These are phyloP conservation scores for Chironex yamaguchii DNA, from an alignment of 30 jellyfish, hydroid and myxozoan genomes.

Conservation along the genomic window DNA sequence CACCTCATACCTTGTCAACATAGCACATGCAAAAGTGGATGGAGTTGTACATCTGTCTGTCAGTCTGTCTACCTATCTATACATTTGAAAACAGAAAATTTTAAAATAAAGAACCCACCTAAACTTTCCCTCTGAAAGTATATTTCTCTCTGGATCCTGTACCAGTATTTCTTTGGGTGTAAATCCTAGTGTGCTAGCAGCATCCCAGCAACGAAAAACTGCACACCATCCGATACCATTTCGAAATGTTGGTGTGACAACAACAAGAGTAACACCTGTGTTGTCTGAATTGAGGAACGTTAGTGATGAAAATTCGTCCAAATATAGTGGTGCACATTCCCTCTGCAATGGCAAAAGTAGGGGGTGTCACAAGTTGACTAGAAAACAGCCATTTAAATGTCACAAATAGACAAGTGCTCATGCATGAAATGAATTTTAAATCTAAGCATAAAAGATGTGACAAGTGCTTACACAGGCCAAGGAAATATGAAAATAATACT, in stretches of 20 bases:
- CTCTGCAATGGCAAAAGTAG: slow-evolving; percentile 24
- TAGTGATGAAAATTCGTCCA: slow-evolving; percentile 76
- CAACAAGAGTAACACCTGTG: slow-evolving; percentile 49
- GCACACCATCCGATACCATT: slow-evolving; percentile 32
- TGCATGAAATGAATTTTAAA: too few species aligned
- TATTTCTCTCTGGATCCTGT: slow-evolving; percentile 25
- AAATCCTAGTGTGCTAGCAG: slow-evolving; percentile 66
- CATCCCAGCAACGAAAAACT: slow-evolving; percentile 75
- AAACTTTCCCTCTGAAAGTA: slow-evolving; percentile 70
- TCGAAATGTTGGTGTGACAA: slow-evolving; percentile 63
- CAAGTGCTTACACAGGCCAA: too few species aligned
- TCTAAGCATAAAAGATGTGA: too few species aligned
- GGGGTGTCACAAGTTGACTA: too few species aligned
- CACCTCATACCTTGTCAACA: too few species aligned
- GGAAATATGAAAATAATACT: too few species aligned
- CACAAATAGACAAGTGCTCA: too few species aligned
- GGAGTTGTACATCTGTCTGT: too few species aligned
- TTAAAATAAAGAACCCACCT: slow-evolving; percentile 27
- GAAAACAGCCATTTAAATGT: too few species aligned
- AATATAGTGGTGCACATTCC: slow-evolving; percentile 84
- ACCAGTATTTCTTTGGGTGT: slow-evolving; percentile 81
- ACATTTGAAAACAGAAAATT: too few species aligned
- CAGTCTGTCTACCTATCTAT: too few species aligned
- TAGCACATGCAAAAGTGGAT: too few species aligned
- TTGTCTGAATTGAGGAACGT: slow-evolving; percentile 52